Evolutionary conservation across 2,113 vertebrate species (phyloP).

Genomic region (Centropus bengalensis): DNA sequence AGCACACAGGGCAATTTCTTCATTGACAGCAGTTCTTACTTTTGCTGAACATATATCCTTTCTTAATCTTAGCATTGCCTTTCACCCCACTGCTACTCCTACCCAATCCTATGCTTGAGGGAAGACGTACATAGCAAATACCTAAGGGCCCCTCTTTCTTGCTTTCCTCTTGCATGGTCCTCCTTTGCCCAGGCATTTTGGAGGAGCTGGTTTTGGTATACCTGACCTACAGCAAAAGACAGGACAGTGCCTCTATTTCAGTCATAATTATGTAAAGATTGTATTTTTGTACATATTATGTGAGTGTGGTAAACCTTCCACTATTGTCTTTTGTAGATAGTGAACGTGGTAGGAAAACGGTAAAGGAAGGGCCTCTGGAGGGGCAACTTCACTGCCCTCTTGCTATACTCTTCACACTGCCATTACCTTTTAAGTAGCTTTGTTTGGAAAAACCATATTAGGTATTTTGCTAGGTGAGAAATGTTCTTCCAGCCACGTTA

Average conservation of each 20-base stretch:
- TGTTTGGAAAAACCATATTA: neutral
- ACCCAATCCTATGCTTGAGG: neutral
- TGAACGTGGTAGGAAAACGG: neutral
- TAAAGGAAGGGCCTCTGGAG: neutral
- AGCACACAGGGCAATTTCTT: neutral
- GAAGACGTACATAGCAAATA: neutral
- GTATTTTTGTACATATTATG: neutral
- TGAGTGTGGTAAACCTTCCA: neutral
- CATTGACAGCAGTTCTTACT: neutral
- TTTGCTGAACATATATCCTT: neutral
- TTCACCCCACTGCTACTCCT: neutral
- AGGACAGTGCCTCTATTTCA: neutral
- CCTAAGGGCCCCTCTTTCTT: neutral
- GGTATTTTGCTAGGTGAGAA: neutral
- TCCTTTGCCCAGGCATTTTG: neutral
- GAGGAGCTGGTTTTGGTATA: neutral
- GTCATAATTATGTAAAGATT: neutral
- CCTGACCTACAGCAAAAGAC: neutral
- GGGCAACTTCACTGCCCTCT: neutral
- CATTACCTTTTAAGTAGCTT: neutral
- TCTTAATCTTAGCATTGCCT: neutral
- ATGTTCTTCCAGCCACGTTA: neutral
- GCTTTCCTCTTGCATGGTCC: neutral
- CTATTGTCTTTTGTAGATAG: neutral
- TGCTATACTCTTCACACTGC: neutral